phyloP scores from a whole-genome alignment of 37 sponge, comb jelly and placozoan genomes.

The Dysidea cf. avara region DNA sequence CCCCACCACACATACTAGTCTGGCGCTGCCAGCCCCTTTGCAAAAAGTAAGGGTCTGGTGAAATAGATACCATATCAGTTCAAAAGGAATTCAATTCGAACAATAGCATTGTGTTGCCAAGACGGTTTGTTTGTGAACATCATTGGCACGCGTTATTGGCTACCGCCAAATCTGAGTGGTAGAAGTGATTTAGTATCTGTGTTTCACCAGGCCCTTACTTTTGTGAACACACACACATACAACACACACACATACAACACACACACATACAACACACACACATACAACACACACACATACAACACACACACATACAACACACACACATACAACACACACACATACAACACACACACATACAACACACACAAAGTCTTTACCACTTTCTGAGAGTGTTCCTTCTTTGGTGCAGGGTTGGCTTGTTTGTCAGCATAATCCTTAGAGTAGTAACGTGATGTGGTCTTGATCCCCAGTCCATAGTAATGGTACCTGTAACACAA shows the following conservation, averaged over 20 bases:
- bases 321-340: slow-evolving; percentile 5
- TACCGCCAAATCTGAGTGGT: no score
- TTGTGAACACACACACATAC: neutral
- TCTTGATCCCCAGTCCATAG: slow-evolving; percentile 92
- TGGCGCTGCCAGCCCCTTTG: no score
- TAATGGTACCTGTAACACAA: slow-evolving; percentile 97
- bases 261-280: slow-evolving; percentile 1
- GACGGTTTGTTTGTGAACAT: neutral
- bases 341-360: no score
- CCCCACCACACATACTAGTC: neutral
- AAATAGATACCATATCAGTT: neutral
- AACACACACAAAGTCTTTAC: slow-evolving; percentile 13
- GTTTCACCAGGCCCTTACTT: no score
- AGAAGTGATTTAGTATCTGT: no score
- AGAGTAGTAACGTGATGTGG: slow-evolving; percentile 79
- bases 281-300: slow-evolving; percentile 1
- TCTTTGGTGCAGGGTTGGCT: neutral
- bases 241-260: neutral
- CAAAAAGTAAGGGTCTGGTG: no score
- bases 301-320: neutral
- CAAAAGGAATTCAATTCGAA: neutral
- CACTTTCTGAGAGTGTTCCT: slow-evolving; percentile 16
- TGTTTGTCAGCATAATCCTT: slow-evolving; percentile 43
- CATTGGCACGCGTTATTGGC: neutral
- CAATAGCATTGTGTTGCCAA: no score